Evolutionary conservation across 2,113 vertebrate species (phyloP), one percentile per base, ranked within the genome.

Genomic region (Oryzias woworae): DNA sequence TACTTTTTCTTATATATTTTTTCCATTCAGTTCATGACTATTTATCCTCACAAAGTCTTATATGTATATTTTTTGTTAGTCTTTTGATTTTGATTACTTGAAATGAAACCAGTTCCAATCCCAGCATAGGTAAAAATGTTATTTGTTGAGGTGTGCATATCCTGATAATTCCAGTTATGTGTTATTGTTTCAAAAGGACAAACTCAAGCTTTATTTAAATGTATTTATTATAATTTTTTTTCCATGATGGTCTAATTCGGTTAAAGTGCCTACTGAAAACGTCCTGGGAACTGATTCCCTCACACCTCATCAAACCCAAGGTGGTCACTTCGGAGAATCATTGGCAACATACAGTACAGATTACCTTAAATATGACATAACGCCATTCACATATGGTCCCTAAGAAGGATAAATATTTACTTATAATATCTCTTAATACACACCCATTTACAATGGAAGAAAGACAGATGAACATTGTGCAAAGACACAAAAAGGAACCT

Each of bases 251-350:
- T 66, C 71, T 80, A 60, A 84, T 83, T 87, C 72, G 75, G 71
- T 87, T 91, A 91, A 92, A 92, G 90, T 91, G 90, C 87, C 85
- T 70, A 75, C 78, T 69, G 53, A 68, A 78, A 81, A 69, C 51
- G 51, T 65, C 61, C 52, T 67, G 74, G 78, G 66, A 74, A 73
- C 60, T 23, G 36, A 10, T 54, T 75, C 64, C 69, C 66, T 69
- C 66, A 70, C 66, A 69, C 58, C 67, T 66, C 15, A 43, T 73
- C 41, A 59, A 57, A 71, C 57, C 26, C 67, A 71, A 54, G 55
- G 42, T 46, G 71, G 58, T 86, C 79, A 77, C 78, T 53, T 17
- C 65, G 60, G 80, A 75, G 70, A 82, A 69, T 84, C 76, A 80
- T 66, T 81, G 67, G 80, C 53, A 80, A 87, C 82, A 75, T 46